Conservation (phyloP, 1,140 invertebrate species). For the Stenopsyche tienmushanensis region DNA sequence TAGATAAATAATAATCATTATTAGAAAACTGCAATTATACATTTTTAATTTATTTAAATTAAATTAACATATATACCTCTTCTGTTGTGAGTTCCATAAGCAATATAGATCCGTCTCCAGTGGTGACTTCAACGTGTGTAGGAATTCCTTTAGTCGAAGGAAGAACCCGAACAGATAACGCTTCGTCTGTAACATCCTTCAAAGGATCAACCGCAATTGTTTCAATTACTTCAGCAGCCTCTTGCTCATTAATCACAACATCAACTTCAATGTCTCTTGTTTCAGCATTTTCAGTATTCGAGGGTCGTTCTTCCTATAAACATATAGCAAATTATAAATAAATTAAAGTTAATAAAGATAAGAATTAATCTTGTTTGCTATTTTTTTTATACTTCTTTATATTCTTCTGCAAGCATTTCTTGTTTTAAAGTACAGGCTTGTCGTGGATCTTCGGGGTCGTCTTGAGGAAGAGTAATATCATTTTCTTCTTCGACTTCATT, state of each 20-base stretch:
- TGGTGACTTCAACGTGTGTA: constrained; percentile 52
- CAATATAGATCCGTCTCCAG: constrained; percentile 50
- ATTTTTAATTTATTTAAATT: no score
- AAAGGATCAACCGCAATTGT: background rate
- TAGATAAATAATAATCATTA: no score
- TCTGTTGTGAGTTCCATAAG: constrained; percentile 50
- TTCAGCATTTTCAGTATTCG: background rate
- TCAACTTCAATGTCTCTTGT: background rate
- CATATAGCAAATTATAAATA: background rate
- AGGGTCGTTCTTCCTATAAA: background rate
- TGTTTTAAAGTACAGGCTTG: constrained; percentile 35
- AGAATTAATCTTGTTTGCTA: no score
- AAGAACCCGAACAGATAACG: constrained; percentile 30
- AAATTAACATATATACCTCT: constrained; percentile 35
- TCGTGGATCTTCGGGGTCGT: constrained; percentile 14
- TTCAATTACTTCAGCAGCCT: background rate
- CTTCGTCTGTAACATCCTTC: background rate
- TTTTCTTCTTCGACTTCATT: constrained; percentile 15
- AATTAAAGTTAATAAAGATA: background rate
- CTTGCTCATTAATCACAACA: background rate
- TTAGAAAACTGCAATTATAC: no score
- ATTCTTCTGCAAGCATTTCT: constrained; percentile 13
- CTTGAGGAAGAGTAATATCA: constrained; percentile 23
- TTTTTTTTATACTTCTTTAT: background rate
- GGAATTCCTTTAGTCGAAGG: constrained; percentile 41